These are phyloP conservation scores for Crax fasciolata DNA, from an alignment of 2,797 vertebrate genomes.

Conservation along the genomic window DNA sequence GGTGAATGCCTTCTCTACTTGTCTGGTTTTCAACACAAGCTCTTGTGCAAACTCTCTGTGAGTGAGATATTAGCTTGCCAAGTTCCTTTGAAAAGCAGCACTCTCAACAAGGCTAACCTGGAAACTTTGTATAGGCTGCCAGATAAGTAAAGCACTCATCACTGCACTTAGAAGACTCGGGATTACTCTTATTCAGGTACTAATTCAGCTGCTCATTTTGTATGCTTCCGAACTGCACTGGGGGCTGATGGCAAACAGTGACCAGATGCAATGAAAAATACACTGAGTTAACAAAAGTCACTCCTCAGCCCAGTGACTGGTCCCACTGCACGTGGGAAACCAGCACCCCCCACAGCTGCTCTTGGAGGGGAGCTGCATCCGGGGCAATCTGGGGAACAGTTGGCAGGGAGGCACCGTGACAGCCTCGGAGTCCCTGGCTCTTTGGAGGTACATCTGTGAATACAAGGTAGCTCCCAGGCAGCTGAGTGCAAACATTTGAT, in stretches of 20 bases:
- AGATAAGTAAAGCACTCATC: background rate
- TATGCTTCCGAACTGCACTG: background rate
- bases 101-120: background rate
- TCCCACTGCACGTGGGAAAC: background rate
- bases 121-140: background rate
- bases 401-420: background rate
- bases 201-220: background rate
- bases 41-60: constrained; percentile 4
- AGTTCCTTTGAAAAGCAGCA: constrained; percentile 53
- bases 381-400: background rate
- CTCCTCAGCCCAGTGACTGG: background rate
- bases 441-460: background rate
- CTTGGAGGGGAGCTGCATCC: background rate
- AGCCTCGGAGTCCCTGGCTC: background rate
- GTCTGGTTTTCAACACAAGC: constrained; percentile 29
- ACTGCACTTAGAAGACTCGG: background rate
- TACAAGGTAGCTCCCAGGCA: background rate
- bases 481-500: background rate
- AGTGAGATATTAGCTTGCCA: constrained; percentile 21
- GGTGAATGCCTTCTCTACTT: background rate
- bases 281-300: background rate
- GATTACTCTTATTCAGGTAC: background rate
- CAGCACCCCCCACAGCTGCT: background rate
- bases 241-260: background rate
- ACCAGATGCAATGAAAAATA: background rate